These are phyloP conservation scores for Phataginus tetradactyla DNA, from an alignment of 2,797 vertebrate species.

Conservation along the genomic window DNA sequence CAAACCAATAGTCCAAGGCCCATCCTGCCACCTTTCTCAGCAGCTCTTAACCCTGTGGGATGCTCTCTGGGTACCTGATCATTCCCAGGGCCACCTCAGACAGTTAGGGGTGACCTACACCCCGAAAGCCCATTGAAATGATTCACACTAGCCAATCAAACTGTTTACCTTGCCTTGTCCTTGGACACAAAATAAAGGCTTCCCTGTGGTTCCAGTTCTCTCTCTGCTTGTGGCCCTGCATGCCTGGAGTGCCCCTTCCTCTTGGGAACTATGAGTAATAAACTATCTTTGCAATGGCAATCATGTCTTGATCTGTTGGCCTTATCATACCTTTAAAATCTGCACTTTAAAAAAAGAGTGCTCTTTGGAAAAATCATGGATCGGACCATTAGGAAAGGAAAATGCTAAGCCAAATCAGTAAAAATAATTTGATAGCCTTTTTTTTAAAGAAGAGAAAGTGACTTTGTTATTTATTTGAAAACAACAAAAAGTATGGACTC, in stretches of 20 bases:
- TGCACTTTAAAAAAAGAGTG: neutral
- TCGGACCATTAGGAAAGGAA: constrained; percentile 3
- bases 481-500: neutral
- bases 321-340: neutral
- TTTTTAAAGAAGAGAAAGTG: neutral
- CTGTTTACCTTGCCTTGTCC: neutral
- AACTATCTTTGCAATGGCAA: neutral
- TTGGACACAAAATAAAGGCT: neutral
- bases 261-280: neutral
- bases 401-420: neutral
- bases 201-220: neutral
- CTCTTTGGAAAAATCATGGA: neutral
- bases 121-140: neutral
- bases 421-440: neutral
- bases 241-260: fast-evolving
- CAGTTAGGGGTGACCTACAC: neutral
- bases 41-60: neutral
- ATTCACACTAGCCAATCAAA: neutral
- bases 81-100: neutral
- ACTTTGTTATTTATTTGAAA: constrained; percentile 35
- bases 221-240: neutral
- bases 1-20: neutral
- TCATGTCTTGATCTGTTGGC: neutral
- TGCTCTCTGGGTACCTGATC: neutral
- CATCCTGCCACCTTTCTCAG: neutral